Evolutionary conservation across 1,140 invertebrate genomes (phyloP).

Genomic region (Cryptotermes secundus): DNA sequence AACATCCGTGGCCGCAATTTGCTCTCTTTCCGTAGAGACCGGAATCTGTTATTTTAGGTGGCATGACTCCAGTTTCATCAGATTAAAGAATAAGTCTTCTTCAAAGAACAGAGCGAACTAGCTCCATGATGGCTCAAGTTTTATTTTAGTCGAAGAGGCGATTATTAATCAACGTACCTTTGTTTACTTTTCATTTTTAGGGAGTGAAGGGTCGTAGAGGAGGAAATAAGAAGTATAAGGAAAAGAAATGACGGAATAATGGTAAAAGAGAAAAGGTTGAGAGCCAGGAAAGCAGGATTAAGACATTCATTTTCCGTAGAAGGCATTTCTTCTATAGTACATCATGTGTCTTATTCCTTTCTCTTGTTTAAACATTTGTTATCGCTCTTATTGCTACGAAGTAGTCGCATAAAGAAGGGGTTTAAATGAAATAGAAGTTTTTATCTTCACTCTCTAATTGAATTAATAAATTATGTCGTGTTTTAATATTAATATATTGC

Average conservation of each 20-base stretch:
- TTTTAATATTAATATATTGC: too few relatives aligned
- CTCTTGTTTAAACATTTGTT: too few relatives aligned
- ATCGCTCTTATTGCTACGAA: too few relatives aligned
- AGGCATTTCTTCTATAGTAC: not conserved
- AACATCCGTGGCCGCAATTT: too few relatives aligned
- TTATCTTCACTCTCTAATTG: too few relatives aligned
- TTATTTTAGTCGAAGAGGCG: not conserved
- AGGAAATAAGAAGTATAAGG: not conserved
- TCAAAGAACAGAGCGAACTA: not conserved
- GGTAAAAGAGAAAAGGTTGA: not conserved
- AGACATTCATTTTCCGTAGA: not conserved
- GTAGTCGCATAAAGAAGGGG: too few relatives aligned
- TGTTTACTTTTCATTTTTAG: not conserved
- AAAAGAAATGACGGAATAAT: not conserved
- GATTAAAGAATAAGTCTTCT: not conserved
- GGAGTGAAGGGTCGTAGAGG: not conserved
- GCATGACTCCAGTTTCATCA: not conserved
- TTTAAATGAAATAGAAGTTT: too few relatives aligned
- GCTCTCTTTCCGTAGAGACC: not conserved
- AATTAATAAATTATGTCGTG: too few relatives aligned
- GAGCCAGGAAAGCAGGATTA: not conserved
- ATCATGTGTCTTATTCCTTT: not conserved
- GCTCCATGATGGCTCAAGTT: not conserved
- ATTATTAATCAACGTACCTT: not conserved
- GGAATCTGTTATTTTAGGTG: not conserved